phyloP scores from a whole-genome alignment of 2,888 invertebrate species.

The Metallyticus violacea region DNA sequence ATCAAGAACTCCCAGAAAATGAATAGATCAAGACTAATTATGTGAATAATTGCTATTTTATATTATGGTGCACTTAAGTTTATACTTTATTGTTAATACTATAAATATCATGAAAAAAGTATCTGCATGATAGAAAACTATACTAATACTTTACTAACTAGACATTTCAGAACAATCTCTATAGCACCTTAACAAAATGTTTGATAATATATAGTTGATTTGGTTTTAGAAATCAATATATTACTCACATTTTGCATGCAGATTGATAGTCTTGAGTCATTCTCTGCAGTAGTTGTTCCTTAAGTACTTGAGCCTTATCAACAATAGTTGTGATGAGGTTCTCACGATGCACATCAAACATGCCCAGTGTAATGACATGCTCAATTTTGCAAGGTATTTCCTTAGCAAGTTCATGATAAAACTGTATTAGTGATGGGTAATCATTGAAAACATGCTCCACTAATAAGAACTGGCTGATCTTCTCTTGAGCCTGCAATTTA shows the following conservation, averaged over 20 bases:
- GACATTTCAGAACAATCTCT: too few species aligned
- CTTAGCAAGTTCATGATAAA: conserved; percentile 49
- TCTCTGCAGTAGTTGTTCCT: conserved; percentile 64
- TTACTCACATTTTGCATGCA: conserved; percentile 67
- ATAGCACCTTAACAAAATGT: too few species aligned
- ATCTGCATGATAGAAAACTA: too few species aligned
- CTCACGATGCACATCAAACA: conserved; percentile 81
- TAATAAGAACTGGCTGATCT: conserved; percentile 66
- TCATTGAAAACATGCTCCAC: conserved; percentile 52
- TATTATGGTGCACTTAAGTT: too few species aligned
- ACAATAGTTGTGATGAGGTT: conserved; percentile 73
- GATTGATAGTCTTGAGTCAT: conserved; percentile 80
- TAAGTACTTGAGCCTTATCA: conserved; percentile 63
- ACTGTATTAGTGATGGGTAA: conserved; percentile 44
- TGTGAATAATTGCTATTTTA: too few species aligned
- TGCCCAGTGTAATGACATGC: conserved; percentile 71
- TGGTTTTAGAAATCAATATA: not conserved
- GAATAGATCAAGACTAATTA: too few species aligned
- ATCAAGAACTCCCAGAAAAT: too few species aligned
- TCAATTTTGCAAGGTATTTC: conserved; percentile 54
- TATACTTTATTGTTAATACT: too few species aligned
- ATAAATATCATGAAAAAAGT: too few species aligned
- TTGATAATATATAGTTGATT: too few species aligned
- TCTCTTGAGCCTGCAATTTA: conserved; percentile 54
- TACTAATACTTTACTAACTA: too few species aligned